Percentiles rank a stretch among this genome's conserved stretches.
Evolutionary conservation across 2,113 vertebrate species (phyloP).

Genomic region (Uria lomvia): DNA sequence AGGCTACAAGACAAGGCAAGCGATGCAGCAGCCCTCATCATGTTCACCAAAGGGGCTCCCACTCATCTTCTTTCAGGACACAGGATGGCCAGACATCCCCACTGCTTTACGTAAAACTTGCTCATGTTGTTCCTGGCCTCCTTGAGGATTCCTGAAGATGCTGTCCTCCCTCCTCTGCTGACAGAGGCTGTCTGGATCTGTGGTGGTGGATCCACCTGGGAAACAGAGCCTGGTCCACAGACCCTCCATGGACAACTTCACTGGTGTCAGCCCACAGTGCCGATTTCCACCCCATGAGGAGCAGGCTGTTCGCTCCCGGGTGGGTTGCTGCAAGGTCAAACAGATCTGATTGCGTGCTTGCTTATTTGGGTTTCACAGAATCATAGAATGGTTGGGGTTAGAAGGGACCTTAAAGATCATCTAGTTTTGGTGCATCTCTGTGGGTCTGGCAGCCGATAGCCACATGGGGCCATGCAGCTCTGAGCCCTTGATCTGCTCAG

Average conservation of each 20-base stretch:
- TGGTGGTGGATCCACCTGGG: background rate
- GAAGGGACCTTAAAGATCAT: no score
- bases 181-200: background rate
- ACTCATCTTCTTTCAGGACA: background rate
- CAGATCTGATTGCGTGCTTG: accelerated
- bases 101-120: background rate
- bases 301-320: background rate
- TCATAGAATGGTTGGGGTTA: no score
- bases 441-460: background rate
- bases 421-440: background rate
- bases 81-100: background rate
- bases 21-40: background rate
- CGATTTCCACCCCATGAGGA: background rate
- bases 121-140: background rate
- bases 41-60: background rate
- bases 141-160: background rate
- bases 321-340: background rate
- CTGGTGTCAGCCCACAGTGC: background rate
- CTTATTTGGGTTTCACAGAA: background rate
- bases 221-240: background rate
- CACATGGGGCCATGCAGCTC: background rate
- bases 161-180: background rate
- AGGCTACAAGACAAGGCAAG: background rate
- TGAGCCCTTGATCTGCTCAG: background rate
- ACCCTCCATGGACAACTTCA: background rate